Base-by-base conservation (phyloP, 2,113 vertebrate species). In the Hystrix brachyura region DNA sequence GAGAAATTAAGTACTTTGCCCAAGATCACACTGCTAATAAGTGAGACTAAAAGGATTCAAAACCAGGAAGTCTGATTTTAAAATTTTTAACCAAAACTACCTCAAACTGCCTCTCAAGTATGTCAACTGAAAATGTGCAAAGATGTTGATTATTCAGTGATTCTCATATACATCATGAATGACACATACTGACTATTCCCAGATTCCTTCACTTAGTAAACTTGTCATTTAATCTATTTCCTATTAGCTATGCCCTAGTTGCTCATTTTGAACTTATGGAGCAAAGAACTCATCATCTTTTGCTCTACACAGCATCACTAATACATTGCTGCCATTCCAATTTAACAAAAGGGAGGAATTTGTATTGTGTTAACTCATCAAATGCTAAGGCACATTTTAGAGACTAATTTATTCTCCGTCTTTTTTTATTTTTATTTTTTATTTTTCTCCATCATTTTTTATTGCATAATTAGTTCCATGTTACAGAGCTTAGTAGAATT, bases 161-260 rank as follows among this genome's bases (percentile, higher is more conserved):
- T 86, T 97, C 88, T 89, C 25, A 78, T n/a, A 96, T 65, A 69
- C 38, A 90, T 57, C 53, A 86, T 51, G 43, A 91, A 80, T 65
- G 23, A 90, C 51, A 89, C 23, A 87, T 67, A 67, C 12, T 87
- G 32, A 79, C 69, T 57, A 88, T 19, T 55, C 59, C 25, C 59
- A 94, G 34, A 91, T 4, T 74, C 51, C 65, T 57, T 59, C 21
- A 76, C 43, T 81, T 91, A 89, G 0, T 74, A 23, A 91, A 85
- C 8, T 23, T 94, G 43, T 67, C 72, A 59, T 67, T 93, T 91
- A 71, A 64, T 7, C 1, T 51, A 93, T 25, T 87, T 87, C 51
- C 19, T 25, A 74, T 32, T 6, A 87, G 14, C 8, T 92, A 60
- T 67, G 23, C 60, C 57, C 59, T 88, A 85, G 87, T 1, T 88